Evolutionary conservation across 2,888 invertebrate genomes (phyloP), one percentile per base, ranked within the genome.

Genomic region (Leptopilina myrica): DNA sequence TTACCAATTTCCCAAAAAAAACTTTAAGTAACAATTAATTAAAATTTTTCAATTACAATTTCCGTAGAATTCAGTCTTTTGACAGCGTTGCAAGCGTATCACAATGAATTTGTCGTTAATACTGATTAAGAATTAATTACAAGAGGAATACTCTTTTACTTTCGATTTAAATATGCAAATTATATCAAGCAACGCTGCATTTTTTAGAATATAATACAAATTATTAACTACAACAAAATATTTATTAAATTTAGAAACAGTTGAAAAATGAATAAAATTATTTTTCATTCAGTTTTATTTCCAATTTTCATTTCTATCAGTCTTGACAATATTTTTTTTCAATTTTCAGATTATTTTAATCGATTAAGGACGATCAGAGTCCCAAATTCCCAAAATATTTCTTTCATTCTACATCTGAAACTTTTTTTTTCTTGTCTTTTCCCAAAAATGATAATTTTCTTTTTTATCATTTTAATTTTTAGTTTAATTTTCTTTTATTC

Each of bases 341-440:
- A 2, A 33, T 33, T 33, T 59, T 81, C 69, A 78, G 77, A 79
- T 78, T 79, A 80, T 77, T 79, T 20, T 80, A 78, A 78, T 80
- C 80, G 79, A 80, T 79, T 40, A 79, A 82, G 79, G 78, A 82
- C 79, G 81, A 81, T 79, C 77, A 62, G 67, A 76, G 64, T 78
- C 78, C 15, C 64, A 62, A 46, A 76, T 79, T 62, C 75, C 43
- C 78, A 69, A 46, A 64, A 53, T 77, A 78, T 79, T 78, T 78
- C 26, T 80, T 62, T 49, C 46, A 76, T 67, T 66, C 33, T 62
- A 62, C 7, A 62, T 62, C 7, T 6, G 20, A 20, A 40, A 64
- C 33, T 12, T 64, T 12, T 64, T 12, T 6, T 26, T 64, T 9
- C 33, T 64, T 64, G 33, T 64, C n/a, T 78, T 26, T 78, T 80